A percentile compares a stretch with the other conserved stretches of the same genome.
phyloP scores from a whole-genome alignment of 53 echinoderm and acorn worm species.

The Mesocentrotus franciscanus region DNA sequence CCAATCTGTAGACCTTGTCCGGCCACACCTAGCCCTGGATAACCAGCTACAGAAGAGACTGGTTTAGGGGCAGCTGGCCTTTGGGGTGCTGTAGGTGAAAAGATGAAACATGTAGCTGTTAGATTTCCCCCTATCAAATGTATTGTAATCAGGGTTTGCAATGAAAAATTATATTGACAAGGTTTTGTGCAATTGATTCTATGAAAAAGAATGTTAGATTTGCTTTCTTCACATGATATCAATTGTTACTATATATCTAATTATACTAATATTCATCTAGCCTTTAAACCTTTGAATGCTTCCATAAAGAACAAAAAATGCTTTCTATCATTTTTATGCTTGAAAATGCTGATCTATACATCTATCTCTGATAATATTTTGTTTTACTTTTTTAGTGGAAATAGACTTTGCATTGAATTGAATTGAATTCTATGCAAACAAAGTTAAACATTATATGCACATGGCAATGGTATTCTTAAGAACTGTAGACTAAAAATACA shows the following conservation, averaged over 20 bases:
- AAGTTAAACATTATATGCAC: background rate
- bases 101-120: background rate
- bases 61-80: constrained; percentile 76
- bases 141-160: background rate
- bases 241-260: background rate
- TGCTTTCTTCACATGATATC: background rate
- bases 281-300: too few relatives aligned
- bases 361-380: too few relatives aligned
- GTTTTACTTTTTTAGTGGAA: too few relatives aligned
- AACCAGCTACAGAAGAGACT: constrained; percentile 51
- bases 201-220: background rate
- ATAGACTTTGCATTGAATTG: too few relatives aligned
- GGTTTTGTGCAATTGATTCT: background rate
- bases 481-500: background rate
- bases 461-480: background rate
- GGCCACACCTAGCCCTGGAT: constrained; percentile 44
- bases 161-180: background rate
- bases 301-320: too few relatives aligned
- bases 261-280: background rate
- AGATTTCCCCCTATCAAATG: background rate
- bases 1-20: constrained; percentile 27
- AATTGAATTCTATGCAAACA: background rate
- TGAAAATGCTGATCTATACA: too few relatives aligned
- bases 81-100: constrained; percentile 71
- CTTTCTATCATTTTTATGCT: too few relatives aligned